These are phyloP conservation scores for Sarcophaga variegata DNA, from an alignment of 2,888 invertebrate species.

Conservation along the genomic window DNA sequence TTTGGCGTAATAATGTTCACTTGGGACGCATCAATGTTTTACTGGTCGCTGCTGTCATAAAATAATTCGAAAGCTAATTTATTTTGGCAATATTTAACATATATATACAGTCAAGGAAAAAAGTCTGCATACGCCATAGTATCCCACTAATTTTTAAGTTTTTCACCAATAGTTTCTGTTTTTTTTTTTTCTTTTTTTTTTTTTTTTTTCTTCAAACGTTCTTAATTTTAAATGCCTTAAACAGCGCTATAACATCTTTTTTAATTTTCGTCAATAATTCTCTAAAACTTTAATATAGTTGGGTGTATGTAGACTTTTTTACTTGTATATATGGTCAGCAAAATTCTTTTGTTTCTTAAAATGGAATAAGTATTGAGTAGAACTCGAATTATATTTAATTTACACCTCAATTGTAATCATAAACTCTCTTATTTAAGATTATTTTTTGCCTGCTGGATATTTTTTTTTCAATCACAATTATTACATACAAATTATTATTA, in stretches of 20 bases:
- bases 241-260: no score
- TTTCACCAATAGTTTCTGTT: neutral
- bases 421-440: constrained; percentile 53
- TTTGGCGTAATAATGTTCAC: constrained; percentile 57
- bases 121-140: no score
- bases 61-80: neutral
- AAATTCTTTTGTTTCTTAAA: constrained; percentile 51
- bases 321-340: constrained; percentile 16
- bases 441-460: constrained; percentile 64
- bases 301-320: constrained; percentile 15
- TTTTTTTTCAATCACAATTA: constrained; percentile 48
- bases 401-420: constrained; percentile 62
- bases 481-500: constrained; percentile 55
- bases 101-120: no score
- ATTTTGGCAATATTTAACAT: no score
- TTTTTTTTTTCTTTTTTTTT: neutral
- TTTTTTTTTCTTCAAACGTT: neutral
- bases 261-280: no score
- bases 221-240: no score
- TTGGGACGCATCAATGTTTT: constrained; percentile 40
- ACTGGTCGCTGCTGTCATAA: constrained; percentile 19
- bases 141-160: no score
- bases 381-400: constrained; percentile 66
- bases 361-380: constrained; percentile 64
- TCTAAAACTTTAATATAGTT: no score